Evolutionary conservation across 1,140 invertebrate genomes (phyloP).

Genomic region (Proctacanthus coquilletti): DNA sequence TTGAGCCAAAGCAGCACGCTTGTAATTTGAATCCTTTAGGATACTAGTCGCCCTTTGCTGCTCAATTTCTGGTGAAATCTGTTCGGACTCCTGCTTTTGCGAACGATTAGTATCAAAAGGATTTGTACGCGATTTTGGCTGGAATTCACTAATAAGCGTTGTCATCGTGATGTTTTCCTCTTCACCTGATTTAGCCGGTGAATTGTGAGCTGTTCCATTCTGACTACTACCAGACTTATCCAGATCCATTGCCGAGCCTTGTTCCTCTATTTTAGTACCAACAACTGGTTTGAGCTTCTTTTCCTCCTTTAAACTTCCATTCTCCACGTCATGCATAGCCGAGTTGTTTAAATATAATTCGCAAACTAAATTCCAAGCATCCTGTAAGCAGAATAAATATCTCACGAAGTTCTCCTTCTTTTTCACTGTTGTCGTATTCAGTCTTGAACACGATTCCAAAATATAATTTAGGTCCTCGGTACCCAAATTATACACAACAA

Average conservation of each 20-base stretch:
- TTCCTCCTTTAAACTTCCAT: conserved; percentile 24
- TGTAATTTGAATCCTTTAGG: conserved; percentile 44
- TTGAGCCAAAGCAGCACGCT: conserved; percentile 24
- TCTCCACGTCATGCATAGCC: conserved; percentile 34
- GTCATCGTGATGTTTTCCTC: conserved; percentile 30
- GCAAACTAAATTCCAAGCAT: conserved; percentile 40
- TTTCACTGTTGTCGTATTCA: conserved; percentile 34
- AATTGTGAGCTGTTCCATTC: conserved; percentile 6
- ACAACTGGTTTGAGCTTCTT: conserved; percentile 6
- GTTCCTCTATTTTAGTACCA: conserved; percentile 25
- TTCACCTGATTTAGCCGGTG: conserved; percentile 22
- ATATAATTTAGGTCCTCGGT: conserved; percentile 48
- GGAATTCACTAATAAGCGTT: conserved; percentile 33
- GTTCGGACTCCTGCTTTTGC: conserved; percentile 35
- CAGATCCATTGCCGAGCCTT: conserved; percentile 25
- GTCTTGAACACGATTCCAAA: conserved; percentile 36
- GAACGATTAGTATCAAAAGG: conserved; percentile 36
- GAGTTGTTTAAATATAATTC: conserved; percentile 33
- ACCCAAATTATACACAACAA: conserved; percentile 41
- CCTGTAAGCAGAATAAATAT: conserved; percentile 39
- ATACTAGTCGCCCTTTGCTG: conserved; percentile 60
- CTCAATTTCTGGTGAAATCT: conserved; percentile 54
- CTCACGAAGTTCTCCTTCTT: conserved; percentile 39
- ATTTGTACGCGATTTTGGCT: conserved; percentile 36
- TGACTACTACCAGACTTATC: conserved; percentile 10